Evolutionary conservation across 2,113 vertebrate species (phyloP), one percentile per base, ranked within the genome.

Genomic region (Phylloscopus trochilus): DNA sequence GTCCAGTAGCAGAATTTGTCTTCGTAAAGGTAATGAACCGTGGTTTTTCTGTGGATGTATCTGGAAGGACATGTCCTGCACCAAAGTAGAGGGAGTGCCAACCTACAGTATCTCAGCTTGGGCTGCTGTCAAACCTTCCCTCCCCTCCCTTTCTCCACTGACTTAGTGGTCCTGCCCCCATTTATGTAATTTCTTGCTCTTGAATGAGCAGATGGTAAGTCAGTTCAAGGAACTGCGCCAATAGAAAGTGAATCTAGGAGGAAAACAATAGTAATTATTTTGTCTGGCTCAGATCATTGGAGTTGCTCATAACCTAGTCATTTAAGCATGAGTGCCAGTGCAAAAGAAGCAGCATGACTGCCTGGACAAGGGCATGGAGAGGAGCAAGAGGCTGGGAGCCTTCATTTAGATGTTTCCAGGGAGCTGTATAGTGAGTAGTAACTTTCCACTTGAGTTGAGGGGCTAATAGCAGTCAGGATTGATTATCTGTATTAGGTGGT

Each of bases 191-290:
- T 84, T 72, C 56, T 68, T 91, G 49, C 49, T 53, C 62, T 64
- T 58, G 11, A 37, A 18, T 64, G 90, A 79, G 70, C 82, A 93
- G 95, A 82, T 95, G 78, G 82, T 64, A 82, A 82, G 74, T 72
- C 62, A 66, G 19, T 51, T 79, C 58, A 64, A 85, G 74, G 66
- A 87, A 53, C 31, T 41, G 31, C 82, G 93, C 95, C 82, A 95
- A 84, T 33, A 72, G 67, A 90, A 91, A 55, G 43, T 70, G 60
- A 20, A 67, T 94, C 64, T 80, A 78, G 66, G 78, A 89, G 82
- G 74, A 59, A 60, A 91, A 60, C 83, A 87, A 19, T 12, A 75
- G 53, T 85, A 79, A 85, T 94, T 90, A 73, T 76, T 96, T 90
- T 94, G 58, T 17, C 66, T 87, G 62, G n/a, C 75, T 82, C 41